Base-by-base conservation (phyloP, 2,888 invertebrate species). In the Agrilus cyanescens region DNA sequence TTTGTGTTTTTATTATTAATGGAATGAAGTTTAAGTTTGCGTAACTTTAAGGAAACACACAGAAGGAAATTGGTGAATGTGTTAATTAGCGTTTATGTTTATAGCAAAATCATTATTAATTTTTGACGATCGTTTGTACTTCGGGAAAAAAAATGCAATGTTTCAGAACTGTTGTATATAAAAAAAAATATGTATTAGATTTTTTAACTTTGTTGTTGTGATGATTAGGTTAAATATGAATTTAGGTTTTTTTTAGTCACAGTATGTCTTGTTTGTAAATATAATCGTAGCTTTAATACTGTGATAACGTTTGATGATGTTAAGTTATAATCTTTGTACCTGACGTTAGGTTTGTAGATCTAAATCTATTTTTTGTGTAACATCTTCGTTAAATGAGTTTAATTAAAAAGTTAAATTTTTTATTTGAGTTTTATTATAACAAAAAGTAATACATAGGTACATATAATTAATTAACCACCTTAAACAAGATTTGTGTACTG, bases 221-320 rank as follows among this genome's bases (percentile, higher is more conserved):
- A 31, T 30, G 36, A 37, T 37, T n/a, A 40, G 36, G 25, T 42
- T 42, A 42, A 45, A 45, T 38, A 43, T 37, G 38, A 46, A 40
- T 41, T 32, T 12, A 25, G 25, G 3, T 43, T 44, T 41, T 47
- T 44, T 41, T 47, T 37, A 46, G 47, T 54, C 53, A 50, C 53
- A 51, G 46, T 53, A 48, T 50, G 32, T 49, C 43, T 18, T 47
- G 38, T 38, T 42, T 44, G 37, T 41, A 46, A 50, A 49, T 44
- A 48, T 50, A 47, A 47, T 43, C 47, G 46, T 59, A 61, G 61
- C 61, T 61, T 63, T 62, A 61, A 59, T 56, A 55, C 60, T 64
- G 64, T 64, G 64, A 63, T 64, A 61, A 52, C 53, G 47, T 10
- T 25, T 25, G 25, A 25, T 10, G 44, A 38, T 45, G 43, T 47